Conservation (phyloP, 2,113 vertebrate genomes). For the Toxotes chatareus region DNA sequence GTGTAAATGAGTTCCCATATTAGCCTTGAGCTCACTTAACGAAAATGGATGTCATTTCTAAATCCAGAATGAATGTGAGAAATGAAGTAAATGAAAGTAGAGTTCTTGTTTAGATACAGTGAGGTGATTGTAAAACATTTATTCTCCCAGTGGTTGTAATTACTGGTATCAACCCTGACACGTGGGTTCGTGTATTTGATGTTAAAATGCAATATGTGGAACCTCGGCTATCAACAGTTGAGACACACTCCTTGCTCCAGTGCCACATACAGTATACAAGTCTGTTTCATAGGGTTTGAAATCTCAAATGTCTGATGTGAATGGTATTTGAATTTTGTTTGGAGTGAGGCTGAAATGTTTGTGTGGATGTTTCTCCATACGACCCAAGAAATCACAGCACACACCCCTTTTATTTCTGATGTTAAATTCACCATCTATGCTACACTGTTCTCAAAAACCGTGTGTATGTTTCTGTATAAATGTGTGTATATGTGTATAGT, state of each 20-base stretch:
- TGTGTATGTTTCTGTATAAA: not conserved
- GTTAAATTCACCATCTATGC: not conserved
- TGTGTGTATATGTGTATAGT: not conserved
- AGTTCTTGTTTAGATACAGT: not conserved
- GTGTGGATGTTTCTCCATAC: not conserved
- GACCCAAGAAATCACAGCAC: constrained; percentile 39
- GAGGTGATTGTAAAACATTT: not conserved
- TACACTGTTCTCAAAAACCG: not conserved
- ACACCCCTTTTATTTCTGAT: constrained; percentile 8
- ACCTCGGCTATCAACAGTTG: not conserved
- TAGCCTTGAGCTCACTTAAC: not conserved
- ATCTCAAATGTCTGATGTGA: constrained; percentile 20
- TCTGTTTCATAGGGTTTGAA: constrained; percentile 19
- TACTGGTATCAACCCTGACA: not conserved
- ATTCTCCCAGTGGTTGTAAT: constrained; percentile 8
- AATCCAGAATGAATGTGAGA: not conserved
- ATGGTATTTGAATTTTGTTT: constrained; percentile 7
- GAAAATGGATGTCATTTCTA: not conserved
- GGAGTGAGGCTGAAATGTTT: constrained; percentile 25
- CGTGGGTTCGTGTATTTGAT: not conserved
- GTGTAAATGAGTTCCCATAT: not conserved
- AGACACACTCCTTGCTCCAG: not conserved
- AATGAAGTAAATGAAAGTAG: not conserved
- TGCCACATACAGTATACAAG: not conserved
- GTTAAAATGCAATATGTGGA: not conserved